Percentiles rank a stretch among this genome's conserved stretches.
Conservation (phyloP, 2,113 vertebrate genomes). For the Emydocephalus ijimae region DNA sequence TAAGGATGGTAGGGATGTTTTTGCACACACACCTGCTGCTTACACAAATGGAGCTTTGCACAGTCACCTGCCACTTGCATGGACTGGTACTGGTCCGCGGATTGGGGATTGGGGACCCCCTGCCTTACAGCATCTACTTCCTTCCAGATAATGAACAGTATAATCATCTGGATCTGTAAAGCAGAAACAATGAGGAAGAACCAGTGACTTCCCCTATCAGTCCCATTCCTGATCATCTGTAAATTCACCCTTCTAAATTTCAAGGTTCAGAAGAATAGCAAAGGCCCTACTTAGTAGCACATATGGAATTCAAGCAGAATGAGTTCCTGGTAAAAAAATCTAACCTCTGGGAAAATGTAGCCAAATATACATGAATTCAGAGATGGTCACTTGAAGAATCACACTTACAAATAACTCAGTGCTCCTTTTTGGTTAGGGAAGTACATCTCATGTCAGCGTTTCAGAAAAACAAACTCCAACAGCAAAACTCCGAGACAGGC, state of each 20-base stretch:
- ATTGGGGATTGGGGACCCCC: too few species aligned
- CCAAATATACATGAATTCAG: neutral
- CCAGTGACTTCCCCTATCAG: neutral
- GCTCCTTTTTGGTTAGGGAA: neutral
- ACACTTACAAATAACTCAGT: neutral
- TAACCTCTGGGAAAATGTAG: neutral
- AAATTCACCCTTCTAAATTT: neutral
- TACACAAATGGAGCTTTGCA: too few species aligned
- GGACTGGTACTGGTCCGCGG: too few species aligned
- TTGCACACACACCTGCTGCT: too few species aligned
- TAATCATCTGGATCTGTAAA: too few species aligned
- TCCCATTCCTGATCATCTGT: neutral
- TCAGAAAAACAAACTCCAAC: too few species aligned
- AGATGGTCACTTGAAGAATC: neutral
- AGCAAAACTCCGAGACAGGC: too few species aligned
- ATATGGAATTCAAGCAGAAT: neutral
- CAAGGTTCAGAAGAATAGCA: neutral
- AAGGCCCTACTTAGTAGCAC: neutral
- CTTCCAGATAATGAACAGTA: too few species aligned
- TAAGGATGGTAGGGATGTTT: too few species aligned
- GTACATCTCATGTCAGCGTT: neutral
- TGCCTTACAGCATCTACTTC: too few species aligned
- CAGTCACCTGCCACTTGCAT: too few species aligned
- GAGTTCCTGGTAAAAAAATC: neutral
- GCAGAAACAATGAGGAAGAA: neutral